These are phyloP conservation scores for Muscicapa adusta DNA, from an alignment of 2,113 vertebrate genomes.

Conservation along the genomic window DNA sequence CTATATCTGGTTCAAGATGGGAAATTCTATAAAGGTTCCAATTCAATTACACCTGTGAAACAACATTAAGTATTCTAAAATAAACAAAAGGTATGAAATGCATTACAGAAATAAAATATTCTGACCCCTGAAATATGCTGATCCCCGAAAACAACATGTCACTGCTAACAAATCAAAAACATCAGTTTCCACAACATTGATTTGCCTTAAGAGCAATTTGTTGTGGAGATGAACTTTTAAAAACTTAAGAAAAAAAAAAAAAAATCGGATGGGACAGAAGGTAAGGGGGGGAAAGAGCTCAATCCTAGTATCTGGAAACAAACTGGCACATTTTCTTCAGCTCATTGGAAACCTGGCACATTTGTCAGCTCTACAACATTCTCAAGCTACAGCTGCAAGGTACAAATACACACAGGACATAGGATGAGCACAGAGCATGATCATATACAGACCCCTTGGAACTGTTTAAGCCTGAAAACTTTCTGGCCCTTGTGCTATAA, in stretches of 20 bases:
- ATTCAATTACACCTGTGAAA: neutral
- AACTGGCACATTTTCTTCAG: neutral
- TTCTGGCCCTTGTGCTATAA: neutral
- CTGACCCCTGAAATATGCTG: neutral
- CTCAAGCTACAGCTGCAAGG: neutral
- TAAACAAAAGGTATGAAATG: neutral
- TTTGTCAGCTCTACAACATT: neutral
- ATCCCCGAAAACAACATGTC: neutral
- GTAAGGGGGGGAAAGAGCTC: neutral
- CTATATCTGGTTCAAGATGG: neutral
- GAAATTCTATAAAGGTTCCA: neutral
- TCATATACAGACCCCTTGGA: neutral
- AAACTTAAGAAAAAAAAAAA: neutral
- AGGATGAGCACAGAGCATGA: neutral
- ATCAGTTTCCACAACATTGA: slow-evolving; percentile 45
- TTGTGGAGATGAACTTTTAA: neutral
- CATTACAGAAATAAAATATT: neutral
- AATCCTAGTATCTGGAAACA: neutral
- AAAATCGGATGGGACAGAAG: neutral
- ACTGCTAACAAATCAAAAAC: slow-evolving; percentile 40
- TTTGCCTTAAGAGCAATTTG: slow-evolving; percentile 18
- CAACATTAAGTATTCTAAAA: neutral
- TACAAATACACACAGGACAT: neutral
- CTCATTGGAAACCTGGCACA: neutral
- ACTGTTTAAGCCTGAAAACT: neutral